phyloP scores from a whole-genome alignment of 2,113 vertebrate species.

The Urocitellus parryii region DNA sequence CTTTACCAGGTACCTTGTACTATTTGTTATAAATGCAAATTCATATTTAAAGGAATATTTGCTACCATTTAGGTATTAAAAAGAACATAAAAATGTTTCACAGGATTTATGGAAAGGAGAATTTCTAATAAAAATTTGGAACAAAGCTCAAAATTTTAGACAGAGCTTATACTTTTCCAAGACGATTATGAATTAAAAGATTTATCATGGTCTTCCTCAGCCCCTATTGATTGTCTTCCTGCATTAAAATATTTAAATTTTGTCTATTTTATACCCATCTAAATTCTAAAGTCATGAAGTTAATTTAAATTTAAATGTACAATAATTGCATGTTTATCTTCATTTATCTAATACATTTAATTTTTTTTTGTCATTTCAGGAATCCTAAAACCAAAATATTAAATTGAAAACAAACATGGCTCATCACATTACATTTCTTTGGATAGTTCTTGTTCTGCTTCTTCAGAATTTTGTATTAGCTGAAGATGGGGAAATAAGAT shows the following conservation, averaged over 20 bases:
- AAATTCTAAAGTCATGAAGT: conserved; percentile 4
- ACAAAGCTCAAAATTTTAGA: not conserved
- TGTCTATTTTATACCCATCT: not conserved
- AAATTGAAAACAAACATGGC: conserved; percentile 83
- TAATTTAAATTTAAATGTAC: conserved; percentile 1
- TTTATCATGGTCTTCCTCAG: not conserved
- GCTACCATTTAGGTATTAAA: not conserved
- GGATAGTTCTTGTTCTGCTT: conserved; percentile 88
- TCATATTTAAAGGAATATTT: not conserved
- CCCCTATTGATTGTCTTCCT: not conserved
- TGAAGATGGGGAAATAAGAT: conserved; percentile 95
- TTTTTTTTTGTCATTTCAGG: conserved; percentile 59
- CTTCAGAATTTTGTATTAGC: conserved; percentile 89
- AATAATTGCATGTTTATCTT: not conserved
- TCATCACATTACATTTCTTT: conserved; percentile 80
- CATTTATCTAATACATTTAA: conserved; percentile 51
- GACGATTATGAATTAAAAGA: conserved; percentile 28
- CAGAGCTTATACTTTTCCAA: not conserved
- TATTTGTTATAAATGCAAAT: conserved; percentile 33
- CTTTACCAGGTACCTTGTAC: not conserved
- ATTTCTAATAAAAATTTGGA: conserved; percentile 42
- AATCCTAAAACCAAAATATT: conserved; percentile 70
- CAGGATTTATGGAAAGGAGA: not conserved
- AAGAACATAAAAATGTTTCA: not conserved
- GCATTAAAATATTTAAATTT: not conserved